A percentile compares a stretch with the other conserved stretches of the same genome.
These are phyloP conservation scores for Synodontis membranacea DNA, from an alignment of 2,113 vertebrate species.

Conservation along the genomic window DNA sequence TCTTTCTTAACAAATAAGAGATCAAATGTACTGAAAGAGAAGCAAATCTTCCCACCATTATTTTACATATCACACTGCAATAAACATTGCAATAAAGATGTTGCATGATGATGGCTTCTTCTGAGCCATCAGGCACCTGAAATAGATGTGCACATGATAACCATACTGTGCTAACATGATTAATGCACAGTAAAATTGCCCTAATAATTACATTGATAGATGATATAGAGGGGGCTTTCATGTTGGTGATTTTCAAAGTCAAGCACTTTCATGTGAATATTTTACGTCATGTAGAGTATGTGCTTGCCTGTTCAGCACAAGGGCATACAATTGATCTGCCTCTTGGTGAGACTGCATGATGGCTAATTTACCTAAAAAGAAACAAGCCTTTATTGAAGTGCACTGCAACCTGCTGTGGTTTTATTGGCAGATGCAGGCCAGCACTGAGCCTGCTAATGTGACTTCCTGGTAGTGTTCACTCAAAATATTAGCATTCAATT, in stretches of 20 bases:
- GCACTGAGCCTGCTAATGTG: neutral
- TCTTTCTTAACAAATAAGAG: neutral
- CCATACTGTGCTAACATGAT: slow-evolving; percentile 33
- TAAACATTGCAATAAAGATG: too few species aligned
- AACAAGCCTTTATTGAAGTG: slow-evolving; percentile 31
- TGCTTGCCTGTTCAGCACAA: slow-evolving; percentile 41
- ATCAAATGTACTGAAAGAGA: neutral
- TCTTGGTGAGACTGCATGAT: slow-evolving; percentile 47
- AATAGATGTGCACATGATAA: neutral
- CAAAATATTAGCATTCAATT: slow-evolving; percentile 4
- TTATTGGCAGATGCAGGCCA: neutral
- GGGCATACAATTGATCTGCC: slow-evolving; percentile 49
- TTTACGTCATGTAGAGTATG: slow-evolving; percentile 34
- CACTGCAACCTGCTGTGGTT: slow-evolving; percentile 24
- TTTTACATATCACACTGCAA: neutral
- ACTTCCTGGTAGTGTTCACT: neutral
- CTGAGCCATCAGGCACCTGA: slow-evolving; percentile 6
- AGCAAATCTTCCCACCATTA: neutral
- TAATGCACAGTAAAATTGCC: slow-evolving; percentile 46
- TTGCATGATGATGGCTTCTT: too few species aligned
- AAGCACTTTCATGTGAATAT: slow-evolving; percentile 41
- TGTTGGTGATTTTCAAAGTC: slow-evolving; percentile 49
- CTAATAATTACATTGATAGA: slow-evolving; percentile 47
- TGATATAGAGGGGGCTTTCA: slow-evolving; percentile 41
- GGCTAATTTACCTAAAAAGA: slow-evolving; percentile 54